These are phyloP conservation scores for Cygnus atratus DNA, from an alignment of 2,113 vertebrate species.

Conservation along the genomic window DNA sequence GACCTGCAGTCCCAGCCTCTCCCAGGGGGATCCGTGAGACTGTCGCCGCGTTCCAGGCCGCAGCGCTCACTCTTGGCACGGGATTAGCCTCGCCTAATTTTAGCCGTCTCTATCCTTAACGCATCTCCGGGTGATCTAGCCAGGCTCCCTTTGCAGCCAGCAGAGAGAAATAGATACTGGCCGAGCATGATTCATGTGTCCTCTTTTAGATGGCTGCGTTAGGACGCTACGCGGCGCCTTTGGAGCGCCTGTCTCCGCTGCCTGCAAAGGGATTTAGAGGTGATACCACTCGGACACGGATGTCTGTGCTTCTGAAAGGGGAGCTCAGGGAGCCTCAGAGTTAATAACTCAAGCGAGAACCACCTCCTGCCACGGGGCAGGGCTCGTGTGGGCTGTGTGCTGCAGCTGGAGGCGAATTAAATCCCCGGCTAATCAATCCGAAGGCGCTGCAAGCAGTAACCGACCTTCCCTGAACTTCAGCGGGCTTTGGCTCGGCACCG, in stretches of 20 bases:
- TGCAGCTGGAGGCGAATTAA: not conserved
- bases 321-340: not conserved
- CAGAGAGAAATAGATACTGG: not conserved
- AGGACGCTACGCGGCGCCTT: not conserved
- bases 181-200: not conserved
- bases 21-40: not conserved
- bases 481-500: not conserved
- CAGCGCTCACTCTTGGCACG: not conserved
- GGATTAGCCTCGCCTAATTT: not conserved
- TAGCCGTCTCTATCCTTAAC: not conserved
- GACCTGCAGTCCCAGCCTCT: not conserved
- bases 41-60: not conserved
- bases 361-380: not conserved
- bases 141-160: not conserved
- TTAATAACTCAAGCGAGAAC: not conserved
- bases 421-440: not conserved
- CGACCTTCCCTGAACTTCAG: not conserved
- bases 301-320: not conserved
- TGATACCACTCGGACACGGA: accelerated
- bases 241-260: not conserved
- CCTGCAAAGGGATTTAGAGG: not conserved
- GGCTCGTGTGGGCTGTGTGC: not conserved
- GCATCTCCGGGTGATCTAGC: not conserved
- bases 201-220: not conserved
- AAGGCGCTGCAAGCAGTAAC: not conserved